These are phyloP conservation scores for Peromyscus leucopus DNA, from an alignment of 2,113 vertebrate species.

Conservation along the genomic window DNA sequence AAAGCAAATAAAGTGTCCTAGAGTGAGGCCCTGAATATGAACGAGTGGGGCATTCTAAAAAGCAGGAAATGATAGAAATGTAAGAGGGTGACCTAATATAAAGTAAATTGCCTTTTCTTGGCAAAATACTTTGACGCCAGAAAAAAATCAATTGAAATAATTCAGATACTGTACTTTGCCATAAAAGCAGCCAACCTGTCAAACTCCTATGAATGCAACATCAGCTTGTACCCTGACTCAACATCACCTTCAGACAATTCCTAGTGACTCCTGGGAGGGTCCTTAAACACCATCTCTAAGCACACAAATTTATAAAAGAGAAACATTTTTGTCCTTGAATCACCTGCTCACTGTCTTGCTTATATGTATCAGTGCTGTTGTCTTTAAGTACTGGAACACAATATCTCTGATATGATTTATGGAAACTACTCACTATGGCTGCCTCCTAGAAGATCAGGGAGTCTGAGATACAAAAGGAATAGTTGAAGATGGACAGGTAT, in stretches of 20 bases:
- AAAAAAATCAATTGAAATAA: slow-evolving; percentile 79
- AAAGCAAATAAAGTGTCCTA: slow-evolving; percentile 54
- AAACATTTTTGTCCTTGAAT: slow-evolving; percentile 70
- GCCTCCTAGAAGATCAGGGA: neutral
- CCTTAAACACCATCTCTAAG: slow-evolving; percentile 67
- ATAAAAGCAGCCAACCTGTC: slow-evolving; percentile 70
- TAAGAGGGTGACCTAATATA: slow-evolving; percentile 69
- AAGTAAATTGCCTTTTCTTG: slow-evolving; percentile 77
- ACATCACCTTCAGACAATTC: slow-evolving; percentile 77
- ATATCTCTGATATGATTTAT: neutral
- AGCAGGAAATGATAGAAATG: slow-evolving; percentile 65
- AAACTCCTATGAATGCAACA: slow-evolving; percentile 64
- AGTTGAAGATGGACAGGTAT: neutral
- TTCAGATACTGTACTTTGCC: slow-evolving; percentile 63
- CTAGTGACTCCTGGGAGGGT: slow-evolving; percentile 49
- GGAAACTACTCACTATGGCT: neutral
- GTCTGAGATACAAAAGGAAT: neutral
- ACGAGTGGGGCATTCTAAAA: slow-evolving; percentile 54
- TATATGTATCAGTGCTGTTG: neutral
- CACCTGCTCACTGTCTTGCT: slow-evolving; percentile 38
- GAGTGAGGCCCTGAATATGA: slow-evolving; percentile 26
- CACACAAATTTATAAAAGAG: slow-evolving; percentile 66
- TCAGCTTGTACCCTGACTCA: slow-evolving; percentile 67
- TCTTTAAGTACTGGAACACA: slow-evolving; percentile 2
- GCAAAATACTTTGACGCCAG: slow-evolving; percentile 75